A percentile compares a stretch with the other conserved stretches of the same genome.
phyloP scores from a whole-genome alignment of 2,888 invertebrate genomes.

The Scelioninae gen. 1 region DNA sequence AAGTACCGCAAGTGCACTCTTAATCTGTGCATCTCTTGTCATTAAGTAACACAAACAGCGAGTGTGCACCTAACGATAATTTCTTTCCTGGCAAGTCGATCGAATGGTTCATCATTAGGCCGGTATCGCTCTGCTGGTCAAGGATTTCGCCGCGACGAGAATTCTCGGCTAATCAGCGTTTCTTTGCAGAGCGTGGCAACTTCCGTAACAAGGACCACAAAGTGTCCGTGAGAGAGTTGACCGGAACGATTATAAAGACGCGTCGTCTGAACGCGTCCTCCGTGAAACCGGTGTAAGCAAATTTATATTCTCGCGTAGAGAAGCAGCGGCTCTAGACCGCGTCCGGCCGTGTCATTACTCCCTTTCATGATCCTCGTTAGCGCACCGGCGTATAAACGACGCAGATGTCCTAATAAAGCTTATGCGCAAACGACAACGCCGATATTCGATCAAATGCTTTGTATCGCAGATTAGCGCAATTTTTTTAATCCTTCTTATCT shows the following conservation, averaged over 20 bases:
- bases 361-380: conserved; percentile 81
- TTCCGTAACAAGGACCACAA: conserved; percentile 72
- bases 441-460: conserved; percentile 33
- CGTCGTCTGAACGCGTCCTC: conserved; percentile 71
- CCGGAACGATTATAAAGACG: conserved; percentile 75
- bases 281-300: conserved; percentile 80
- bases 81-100: conserved; percentile 66
- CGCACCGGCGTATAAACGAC: conserved; percentile 73
- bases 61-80: conserved; percentile 66
- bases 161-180: conserved; percentile 71
- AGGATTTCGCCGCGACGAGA: conserved; percentile 71
- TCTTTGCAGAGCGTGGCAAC: conserved; percentile 69
- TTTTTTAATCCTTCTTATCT: too few relatives aligned
- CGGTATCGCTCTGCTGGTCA: conserved; percentile 70
- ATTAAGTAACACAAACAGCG: conserved; percentile 67
- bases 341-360: conserved; percentile 82
- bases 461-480: conserved; percentile 7
- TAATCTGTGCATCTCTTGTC: conserved; percentile 71
- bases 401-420: conserved; percentile 74
- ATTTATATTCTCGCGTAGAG: conserved; percentile 77
- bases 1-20: conserved; percentile 63
- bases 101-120: conserved; percentile 71
- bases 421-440: conserved; percentile 30
- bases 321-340: conserved; percentile 77
- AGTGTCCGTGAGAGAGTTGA: conserved; percentile 73